phyloP scores from a whole-genome alignment of 1,140 invertebrate species.

The Heliothis subflexa region DNA sequence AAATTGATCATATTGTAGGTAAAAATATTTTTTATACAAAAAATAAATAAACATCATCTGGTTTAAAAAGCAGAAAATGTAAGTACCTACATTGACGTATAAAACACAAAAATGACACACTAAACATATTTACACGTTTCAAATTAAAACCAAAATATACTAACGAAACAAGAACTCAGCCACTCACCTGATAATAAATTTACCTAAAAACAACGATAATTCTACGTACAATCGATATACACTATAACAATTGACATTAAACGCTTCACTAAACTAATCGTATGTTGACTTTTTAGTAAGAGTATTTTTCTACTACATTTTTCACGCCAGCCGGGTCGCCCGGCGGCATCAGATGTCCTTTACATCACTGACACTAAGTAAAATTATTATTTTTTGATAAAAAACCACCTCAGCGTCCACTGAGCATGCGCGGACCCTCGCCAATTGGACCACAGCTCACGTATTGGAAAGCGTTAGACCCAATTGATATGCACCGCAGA shows the following conservation, averaged over 20 bases:
- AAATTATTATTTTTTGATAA: conserved; percentile 71
- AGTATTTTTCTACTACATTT: conserved; percentile 58
- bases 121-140: neutral
- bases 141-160: conserved; percentile 36
- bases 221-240: conserved; percentile 66
- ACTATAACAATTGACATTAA: conserved; percentile 78
- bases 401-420: conserved; percentile 47
- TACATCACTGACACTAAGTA: conserved; percentile 75
- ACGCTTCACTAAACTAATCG: conserved; percentile 60
- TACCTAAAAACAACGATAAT: conserved; percentile 60
- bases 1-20: too few relatives aligned
- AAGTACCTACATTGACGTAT: neutral
- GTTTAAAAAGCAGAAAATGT: neutral
- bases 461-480: conserved; percentile 56
- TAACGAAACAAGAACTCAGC: neutral
- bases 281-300: conserved; percentile 47
- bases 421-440: conserved; percentile 75
- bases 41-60: neutral
- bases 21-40: too few relatives aligned
- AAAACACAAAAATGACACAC: neutral
- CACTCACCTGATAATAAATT: conserved; percentile 75
- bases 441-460: conserved; percentile 72
- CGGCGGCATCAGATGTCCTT: conserved; percentile 64
- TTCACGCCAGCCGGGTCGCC: conserved; percentile 68
- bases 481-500: conserved; percentile 48